Base-by-base conservation (phyloP, 2,797 vertebrate species). In the Ptychobarbus kaznakovi region DNA sequence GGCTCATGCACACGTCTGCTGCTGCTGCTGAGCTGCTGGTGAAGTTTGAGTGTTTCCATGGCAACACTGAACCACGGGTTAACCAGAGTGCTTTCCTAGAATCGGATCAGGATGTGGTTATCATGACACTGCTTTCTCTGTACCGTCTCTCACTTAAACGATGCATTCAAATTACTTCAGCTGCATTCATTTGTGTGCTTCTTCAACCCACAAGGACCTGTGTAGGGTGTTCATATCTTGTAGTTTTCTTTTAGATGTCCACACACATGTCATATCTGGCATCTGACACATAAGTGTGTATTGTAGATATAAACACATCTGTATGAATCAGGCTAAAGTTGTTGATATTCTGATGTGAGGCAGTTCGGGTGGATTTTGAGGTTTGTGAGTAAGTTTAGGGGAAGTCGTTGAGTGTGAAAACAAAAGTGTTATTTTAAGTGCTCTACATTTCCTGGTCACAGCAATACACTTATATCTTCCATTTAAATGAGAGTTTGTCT, bases 51-150 rank as follows among this genome's bases (percentile, higher is more conserved):
- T 44, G 73, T 83, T 58, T 69, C 80, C 69, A 58, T 51, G 40
- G 69, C 44, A 79, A 88, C 87, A 18, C 42, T 20, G 38, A 58
- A 65, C 74, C 25, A 35, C 68, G 44, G 68, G 32, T 44, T 74
- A 46, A 83, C 42, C 15, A 44, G 28, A 70, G 70, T 16, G 49
- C 61, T 81, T 86, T 87, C 88, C 83, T 73, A 82, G 80, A 88
- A 81, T 79, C 22, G n/a, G 63, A 70, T 88, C 85, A 88, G 86
- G 85, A 89, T 82, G 89, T 90, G 88, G 88, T 82, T 79, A 83
- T 15, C 70, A 65, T 66, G 53, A 80, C 56, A 6, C 32, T 18
- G 38, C 51, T 78, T 78, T 40, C 16, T 82, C 32, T 77, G 9
- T 69, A 2, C 78, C 40, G 15, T 79, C 22, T 68, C 56, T 42